Percentiles rank a stretch among this genome's conserved stretches.
These are phyloP conservation scores for Nycticryphes semicollaris DNA, from an alignment of 2,113 vertebrate genomes.

Conservation along the genomic window DNA sequence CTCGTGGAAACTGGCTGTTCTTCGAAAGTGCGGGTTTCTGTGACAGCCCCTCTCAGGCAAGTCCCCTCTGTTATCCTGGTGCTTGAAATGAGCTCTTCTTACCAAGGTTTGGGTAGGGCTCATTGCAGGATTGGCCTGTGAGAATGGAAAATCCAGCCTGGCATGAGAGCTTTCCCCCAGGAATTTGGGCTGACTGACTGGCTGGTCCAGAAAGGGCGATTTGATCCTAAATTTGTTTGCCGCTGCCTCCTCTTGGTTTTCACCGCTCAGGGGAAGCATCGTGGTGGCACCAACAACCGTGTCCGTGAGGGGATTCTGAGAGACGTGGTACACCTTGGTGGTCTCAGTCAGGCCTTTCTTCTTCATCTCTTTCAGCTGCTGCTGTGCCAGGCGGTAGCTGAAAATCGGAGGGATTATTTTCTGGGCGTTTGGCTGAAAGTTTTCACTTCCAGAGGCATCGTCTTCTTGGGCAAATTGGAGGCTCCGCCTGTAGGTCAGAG, in stretches of 20 bases:
- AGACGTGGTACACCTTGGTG: conserved; percentile 93
- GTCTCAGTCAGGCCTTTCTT: conserved; percentile 91
- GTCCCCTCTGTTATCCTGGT: conserved; percentile 82
- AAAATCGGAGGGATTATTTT: conserved; percentile 92
- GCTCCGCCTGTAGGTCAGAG: conserved; percentile 74
- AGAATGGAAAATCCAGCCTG: conserved; percentile 69
- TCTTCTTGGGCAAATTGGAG: conserved; percentile 69
- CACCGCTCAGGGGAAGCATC: conserved; percentile 52
- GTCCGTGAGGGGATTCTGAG: conserved; percentile 90
- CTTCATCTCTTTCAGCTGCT: conserved; percentile 98
- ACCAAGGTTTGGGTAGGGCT: conserved; percentile 69
- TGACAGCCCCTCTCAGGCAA: conserved; percentile 76
- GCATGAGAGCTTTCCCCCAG: conserved; percentile 69
- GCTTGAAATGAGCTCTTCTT: conserved; percentile 74
- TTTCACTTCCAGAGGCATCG: conserved; percentile 71
- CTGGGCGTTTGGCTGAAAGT: conserved; percentile 82
- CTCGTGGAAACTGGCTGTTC: conserved; percentile 92
- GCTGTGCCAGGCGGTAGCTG: conserved; percentile 94
- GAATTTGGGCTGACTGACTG: conserved; percentile 19
- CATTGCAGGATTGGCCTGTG: conserved; percentile 39
- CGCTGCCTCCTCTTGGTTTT: conserved; percentile 73
- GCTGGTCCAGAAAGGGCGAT: conserved; percentile 78
- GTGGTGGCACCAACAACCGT: conserved; percentile 79
- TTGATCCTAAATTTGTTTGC: conserved; percentile 79
- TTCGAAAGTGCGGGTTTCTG: conserved; percentile 84